Percentiles rank a stretch among this genome's conserved stretches.
Conservation (phyloP, 2,113 vertebrate species). For the Octodon degus region DNA sequence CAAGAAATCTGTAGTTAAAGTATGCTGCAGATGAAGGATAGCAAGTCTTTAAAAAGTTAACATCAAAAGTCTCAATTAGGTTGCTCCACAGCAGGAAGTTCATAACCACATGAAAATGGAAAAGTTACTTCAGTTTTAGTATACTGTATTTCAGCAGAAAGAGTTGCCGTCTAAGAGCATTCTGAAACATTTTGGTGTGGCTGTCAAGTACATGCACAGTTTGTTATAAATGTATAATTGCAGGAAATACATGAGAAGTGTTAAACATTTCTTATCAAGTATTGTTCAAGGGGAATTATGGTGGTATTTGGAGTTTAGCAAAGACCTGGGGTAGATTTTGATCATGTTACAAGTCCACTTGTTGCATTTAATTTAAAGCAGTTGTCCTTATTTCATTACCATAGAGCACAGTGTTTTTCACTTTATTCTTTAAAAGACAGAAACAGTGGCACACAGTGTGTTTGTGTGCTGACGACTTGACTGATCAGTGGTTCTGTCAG, state of each 20-base stretch:
- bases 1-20: constrained; percentile 82
- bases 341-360: constrained; percentile 55
- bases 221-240: constrained; percentile 68
- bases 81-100: constrained; percentile 86
- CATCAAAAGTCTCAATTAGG: constrained; percentile 90
- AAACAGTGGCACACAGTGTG: constrained; percentile 9
- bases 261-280: constrained; percentile 52
- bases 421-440: constrained; percentile 52
- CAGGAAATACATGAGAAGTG: constrained; percentile 62
- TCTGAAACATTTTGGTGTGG: constrained; percentile 61
- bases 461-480: not conserved
- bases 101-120: constrained; percentile 87
- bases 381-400: constrained; percentile 62
- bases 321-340: constrained; percentile 57
- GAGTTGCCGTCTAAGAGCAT: constrained; percentile 66
- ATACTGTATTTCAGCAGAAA: constrained; percentile 76
- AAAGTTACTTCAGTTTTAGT: constrained; percentile 85
- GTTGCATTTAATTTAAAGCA: constrained; percentile 77
- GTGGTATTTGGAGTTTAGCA: constrained; percentile 49
- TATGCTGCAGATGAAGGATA: constrained; percentile 86
- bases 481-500: constrained; percentile 11
- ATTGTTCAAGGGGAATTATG: constrained; percentile 62
- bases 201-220: constrained; percentile 75
- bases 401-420: constrained; percentile 39
- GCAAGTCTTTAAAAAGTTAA: constrained; percentile 78